These are phyloP conservation scores for Caligus rogercresseyi DNA, from an alignment of 1,140 invertebrate genomes.

Conservation along the genomic window DNA sequence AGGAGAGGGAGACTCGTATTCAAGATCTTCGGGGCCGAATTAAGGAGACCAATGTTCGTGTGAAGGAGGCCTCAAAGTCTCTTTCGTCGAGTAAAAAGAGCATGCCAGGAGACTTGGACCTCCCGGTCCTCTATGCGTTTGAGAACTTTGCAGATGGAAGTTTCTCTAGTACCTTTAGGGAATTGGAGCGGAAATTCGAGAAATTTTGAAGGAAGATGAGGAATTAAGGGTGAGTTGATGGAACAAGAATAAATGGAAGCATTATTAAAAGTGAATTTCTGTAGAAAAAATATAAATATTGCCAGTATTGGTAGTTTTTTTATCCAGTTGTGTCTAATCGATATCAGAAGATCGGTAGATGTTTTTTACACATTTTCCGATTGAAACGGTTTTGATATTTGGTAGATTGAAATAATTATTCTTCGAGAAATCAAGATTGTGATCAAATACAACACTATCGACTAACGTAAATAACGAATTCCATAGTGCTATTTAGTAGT, in stretches of 20 bases:
- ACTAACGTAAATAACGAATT: no score
- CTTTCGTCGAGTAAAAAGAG: not conserved
- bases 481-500: no score
- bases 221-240: not conserved
- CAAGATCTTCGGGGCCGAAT: not conserved
- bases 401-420: no score
- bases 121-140: not conserved
- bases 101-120: not conserved
- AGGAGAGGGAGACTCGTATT: not conserved
- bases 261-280: no score
- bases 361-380: no score
- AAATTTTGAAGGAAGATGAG: not conserved
- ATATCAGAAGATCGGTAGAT: no score
- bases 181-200: not conserved
- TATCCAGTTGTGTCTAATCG: no score
- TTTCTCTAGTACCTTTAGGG: not conserved
- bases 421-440: no score
- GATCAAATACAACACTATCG: no score
- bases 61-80: not conserved
- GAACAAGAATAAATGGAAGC: not conserved
- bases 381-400: no score
- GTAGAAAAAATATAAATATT: no score
- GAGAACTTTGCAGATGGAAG: not conserved
- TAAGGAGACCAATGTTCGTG: not conserved
- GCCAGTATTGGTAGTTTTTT: no score